Conservation (phyloP, 2,888 invertebrate species). For the Erebia aethiops region DNA sequence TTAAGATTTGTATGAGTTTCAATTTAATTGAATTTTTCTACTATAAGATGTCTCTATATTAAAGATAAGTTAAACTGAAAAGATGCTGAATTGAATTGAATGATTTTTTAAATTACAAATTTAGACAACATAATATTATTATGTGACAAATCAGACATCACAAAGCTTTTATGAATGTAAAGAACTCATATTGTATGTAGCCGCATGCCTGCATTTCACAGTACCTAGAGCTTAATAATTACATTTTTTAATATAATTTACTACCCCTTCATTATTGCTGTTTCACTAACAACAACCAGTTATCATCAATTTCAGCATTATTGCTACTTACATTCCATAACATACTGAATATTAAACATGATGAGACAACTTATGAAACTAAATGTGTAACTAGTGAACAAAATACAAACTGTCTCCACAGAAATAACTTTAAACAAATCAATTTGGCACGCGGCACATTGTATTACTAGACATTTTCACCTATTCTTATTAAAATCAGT, state of each 20-base stretch:
- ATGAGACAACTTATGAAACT: constrained; percentile 2
- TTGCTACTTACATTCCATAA: constrained; percentile 51
- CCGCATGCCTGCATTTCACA: constrained; percentile 49
- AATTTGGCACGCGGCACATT: constrained; percentile 71
- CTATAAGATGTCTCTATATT: constrained; percentile 1
- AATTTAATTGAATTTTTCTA: constrained; percentile 5
- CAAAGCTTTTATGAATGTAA: background rate
- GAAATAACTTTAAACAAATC: constrained; percentile 39
- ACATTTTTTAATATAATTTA: constrained; percentile 36
- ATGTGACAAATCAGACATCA: background rate
- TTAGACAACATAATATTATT: background rate
- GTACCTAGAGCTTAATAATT: constrained; percentile 39
- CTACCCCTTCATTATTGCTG: constrained; percentile 49
- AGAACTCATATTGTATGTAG: constrained; percentile 24
- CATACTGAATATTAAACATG: constrained; percentile 9
- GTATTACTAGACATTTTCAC: constrained; percentile 52
- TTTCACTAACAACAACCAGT: constrained; percentile 49
- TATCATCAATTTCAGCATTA: constrained; percentile 53
- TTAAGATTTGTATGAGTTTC: background rate
- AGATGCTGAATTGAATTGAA: background rate
- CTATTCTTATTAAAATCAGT: constrained; percentile 71
- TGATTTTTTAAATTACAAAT: background rate
- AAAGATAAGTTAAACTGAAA: background rate
- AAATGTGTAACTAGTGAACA: background rate
- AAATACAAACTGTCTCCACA: background rate